phyloP scores from a whole-genome alignment of 2,888 invertebrate species.

The Plagiodera versicolora region DNA sequence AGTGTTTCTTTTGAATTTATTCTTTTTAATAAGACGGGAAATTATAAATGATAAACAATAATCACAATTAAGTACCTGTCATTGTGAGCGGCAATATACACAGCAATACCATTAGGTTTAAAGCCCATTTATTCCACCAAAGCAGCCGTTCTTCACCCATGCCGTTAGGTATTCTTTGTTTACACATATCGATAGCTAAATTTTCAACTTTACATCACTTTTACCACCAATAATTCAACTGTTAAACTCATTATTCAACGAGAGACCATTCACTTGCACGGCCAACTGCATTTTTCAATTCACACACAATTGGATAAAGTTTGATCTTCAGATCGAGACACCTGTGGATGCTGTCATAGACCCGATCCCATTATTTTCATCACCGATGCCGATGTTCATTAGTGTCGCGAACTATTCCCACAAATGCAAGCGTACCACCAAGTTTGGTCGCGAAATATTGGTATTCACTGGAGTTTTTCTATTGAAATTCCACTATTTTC shows the following conservation, averaged over 20 bases:
- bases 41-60: no score
- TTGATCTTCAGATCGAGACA: constrained; percentile 27
- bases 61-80: constrained; percentile 27
- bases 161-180: constrained; percentile 31
- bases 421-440: background rate
- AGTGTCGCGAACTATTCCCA: background rate
- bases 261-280: constrained; percentile 20
- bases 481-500: constrained; percentile 14
- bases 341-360: constrained; percentile 36
- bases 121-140: constrained; percentile 25
- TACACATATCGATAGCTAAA: constrained; percentile 27
- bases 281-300: constrained; percentile 28
- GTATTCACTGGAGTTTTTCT: constrained; percentile 5
- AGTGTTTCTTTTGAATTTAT: no score
- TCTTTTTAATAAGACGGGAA: no score
- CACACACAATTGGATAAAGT: constrained; percentile 27
- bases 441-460: background rate
- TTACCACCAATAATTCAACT: constrained; percentile 11
- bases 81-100: constrained; percentile 24
- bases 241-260: constrained; percentile 15
- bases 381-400: background rate
- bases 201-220: constrained; percentile 1
- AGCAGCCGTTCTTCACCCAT: constrained; percentile 31
- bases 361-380: background rate
- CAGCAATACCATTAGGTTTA: constrained; percentile 22